Base-by-base conservation (phyloP, 2,888 invertebrate genomes). In the Desoria tigrina region DNA sequence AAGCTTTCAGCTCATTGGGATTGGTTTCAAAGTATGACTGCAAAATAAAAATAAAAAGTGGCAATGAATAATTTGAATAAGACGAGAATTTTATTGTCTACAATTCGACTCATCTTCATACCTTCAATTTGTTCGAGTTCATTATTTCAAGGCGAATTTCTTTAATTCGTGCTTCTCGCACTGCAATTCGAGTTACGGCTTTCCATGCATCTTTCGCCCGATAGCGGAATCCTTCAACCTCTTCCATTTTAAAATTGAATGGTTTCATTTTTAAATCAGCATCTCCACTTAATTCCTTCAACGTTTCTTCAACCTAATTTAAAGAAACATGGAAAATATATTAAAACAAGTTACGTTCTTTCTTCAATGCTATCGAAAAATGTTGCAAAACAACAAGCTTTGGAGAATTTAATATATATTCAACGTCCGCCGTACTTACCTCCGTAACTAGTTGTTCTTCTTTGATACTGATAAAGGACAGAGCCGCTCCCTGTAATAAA, bases 171-270 rank as follows among this genome's bases (percentile, higher is more conserved):
- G 97, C 96, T 81, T 98, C 96, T 54, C 94, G 84, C 1, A 99
- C 90, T 0, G 96, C 95, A 67, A 94, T 89, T 77, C 90, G 87
- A 0, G 98, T 98, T 9, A 96, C 93, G 1, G 95, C 91, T 77
- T 90, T 87, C 90, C 96, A 91, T 2, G 95, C 98, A 83, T 99
- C 98, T 78, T 90, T 87, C 0, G 97, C 90, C 75, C 99, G 84
- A 82, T 99, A 97, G 71, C 92, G 84, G 81, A 99, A 98, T 0
- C 96, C 91, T 79, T 98, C 97, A 56, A 99, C 90, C 82, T 99
- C 96, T 70, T 94, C 91, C 80, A 98, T 84, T 77, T 90, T 91
- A 79, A 99, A 97, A 79, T 94, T 88, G 81, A 95, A 99, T 63
- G 92, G 90, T 80, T 76, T 74, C 74, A 76, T 73, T 66, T 74